phyloP scores from a whole-genome alignment of 2,888 invertebrate species.

The Hartigia nigra region DNA sequence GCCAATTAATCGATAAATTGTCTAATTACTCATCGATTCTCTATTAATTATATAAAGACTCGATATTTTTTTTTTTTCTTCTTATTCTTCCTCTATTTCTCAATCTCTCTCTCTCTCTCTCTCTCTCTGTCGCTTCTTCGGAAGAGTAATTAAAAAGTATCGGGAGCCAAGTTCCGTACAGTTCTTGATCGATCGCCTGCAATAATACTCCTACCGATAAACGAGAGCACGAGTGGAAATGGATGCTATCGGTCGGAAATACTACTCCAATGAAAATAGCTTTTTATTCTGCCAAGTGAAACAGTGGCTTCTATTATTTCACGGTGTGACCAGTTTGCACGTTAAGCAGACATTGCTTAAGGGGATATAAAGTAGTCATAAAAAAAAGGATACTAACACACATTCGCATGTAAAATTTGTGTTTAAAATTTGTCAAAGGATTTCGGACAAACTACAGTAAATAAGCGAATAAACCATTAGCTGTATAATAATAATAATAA shows the following conservation, averaged over 20 bases:
- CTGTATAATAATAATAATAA: neutral
- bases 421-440: neutral
- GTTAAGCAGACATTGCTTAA: neutral
- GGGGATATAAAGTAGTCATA: neutral
- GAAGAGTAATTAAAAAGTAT: slow-evolving; percentile 44
- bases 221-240: neutral
- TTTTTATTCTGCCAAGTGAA: neutral
- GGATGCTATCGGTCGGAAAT: neutral
- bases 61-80: neutral
- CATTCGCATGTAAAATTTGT: neutral
- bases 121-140: neutral
- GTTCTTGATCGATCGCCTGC: neutral
- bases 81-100: neutral
- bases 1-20: neutral
- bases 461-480: neutral
- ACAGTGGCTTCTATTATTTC: neutral
- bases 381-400: slow-evolving; percentile 1
- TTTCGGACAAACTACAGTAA: neutral
- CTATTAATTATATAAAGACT: neutral
- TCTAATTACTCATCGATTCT: neutral
- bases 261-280: neutral
- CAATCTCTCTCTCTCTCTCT: neutral
- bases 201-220: neutral
- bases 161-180: slow-evolving; percentile 25
- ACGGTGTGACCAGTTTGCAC: neutral